Conservation (phyloP, 1,140 invertebrate genomes). For the Drosophila nasuta region DNA sequence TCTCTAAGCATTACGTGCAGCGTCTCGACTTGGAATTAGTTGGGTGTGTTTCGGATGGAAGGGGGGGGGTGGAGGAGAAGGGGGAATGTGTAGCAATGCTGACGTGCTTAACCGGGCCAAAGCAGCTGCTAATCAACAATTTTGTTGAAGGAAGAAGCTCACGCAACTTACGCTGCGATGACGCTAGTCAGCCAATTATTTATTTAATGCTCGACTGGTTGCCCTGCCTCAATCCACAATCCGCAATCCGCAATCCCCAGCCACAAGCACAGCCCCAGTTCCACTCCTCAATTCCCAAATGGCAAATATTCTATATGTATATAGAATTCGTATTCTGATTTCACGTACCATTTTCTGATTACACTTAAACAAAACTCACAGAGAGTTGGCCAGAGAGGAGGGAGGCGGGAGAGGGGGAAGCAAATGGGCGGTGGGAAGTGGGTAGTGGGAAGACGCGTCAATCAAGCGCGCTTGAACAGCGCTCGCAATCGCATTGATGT, state of each 20-base stretch:
- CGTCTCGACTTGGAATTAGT: background rate
- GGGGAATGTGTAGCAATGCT: background rate
- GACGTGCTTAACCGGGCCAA: constrained; percentile 34
- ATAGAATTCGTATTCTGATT: constrained; percentile 25
- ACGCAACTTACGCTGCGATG: constrained; percentile 40
- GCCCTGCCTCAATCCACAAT: constrained; percentile 5
- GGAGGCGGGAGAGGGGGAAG: background rate
- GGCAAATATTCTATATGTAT: background rate
- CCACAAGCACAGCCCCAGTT: background rate
- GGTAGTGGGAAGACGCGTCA: constrained; percentile 10
- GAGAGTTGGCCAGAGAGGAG: background rate
- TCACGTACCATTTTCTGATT: constrained; percentile 40
- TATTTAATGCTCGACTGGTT: constrained; percentile 61
- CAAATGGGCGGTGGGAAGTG: background rate
- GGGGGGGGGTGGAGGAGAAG: background rate
- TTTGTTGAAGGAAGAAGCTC: constrained; percentile 48
- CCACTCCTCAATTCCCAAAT: too few relatives aligned
- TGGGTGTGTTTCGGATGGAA: too few relatives aligned
- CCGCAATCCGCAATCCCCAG: background rate
- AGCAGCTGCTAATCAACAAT: constrained; percentile 42
- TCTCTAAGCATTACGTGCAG: constrained; percentile 14
- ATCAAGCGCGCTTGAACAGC: constrained; percentile 42
- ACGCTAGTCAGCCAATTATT: constrained; percentile 58
- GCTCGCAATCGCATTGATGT: constrained; percentile 12
- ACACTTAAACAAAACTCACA: constrained; percentile 26